Base-by-base conservation (phyloP, 2,888 invertebrate species). In the Seladonia tumulorum region DNA sequence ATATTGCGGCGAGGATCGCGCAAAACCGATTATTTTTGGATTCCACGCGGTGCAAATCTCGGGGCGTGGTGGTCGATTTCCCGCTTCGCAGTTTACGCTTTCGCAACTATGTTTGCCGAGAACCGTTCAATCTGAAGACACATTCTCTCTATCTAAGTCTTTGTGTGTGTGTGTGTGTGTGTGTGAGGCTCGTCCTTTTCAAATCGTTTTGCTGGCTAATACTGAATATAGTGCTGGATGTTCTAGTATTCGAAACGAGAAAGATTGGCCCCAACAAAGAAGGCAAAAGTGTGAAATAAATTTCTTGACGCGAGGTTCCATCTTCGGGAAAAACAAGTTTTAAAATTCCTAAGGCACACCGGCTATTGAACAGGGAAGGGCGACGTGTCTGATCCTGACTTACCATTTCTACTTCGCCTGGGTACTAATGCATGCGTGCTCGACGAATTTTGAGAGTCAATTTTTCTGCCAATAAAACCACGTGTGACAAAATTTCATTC, bases 11-110 rank as follows among this genome's bases (percentile, higher is more conserved):
- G 63, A 60, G 47, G 45, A 29, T 35, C 22, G 72, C 57, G 45
- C 60, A 16, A 68, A 70, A 70, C 49, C 49, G 77, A 29, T 57
- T 85, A 85, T 82, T 85, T 85, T 82, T 85, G 78, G 84, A 74
- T 47, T 18, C 39, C 25, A 45, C 25, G 68, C 73, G 53, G n/a
- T n/a, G 49, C 29, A 39, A 68, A 35, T 57, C 39, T 12, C 18
- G 73, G 39, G 39, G 73, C 18, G 42, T n/a, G 60, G 63, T 42
- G 57, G 45, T 29, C 63, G 63, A 63, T 63, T 53, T 71, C 25
- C n/a, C 18, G 35, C 39, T 16, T 63, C 47, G 79, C 25, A 29
- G 35, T 18, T 60, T 60, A 35, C 66, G 66, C 66, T 29, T 12
- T 70, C 2, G 39, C 39, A 70, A 70, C 70, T 10, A 70, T n/a